These are phyloP conservation scores for Gerris buenoi DNA, from an alignment of 1,140 invertebrate species.

Conservation along the genomic window DNA sequence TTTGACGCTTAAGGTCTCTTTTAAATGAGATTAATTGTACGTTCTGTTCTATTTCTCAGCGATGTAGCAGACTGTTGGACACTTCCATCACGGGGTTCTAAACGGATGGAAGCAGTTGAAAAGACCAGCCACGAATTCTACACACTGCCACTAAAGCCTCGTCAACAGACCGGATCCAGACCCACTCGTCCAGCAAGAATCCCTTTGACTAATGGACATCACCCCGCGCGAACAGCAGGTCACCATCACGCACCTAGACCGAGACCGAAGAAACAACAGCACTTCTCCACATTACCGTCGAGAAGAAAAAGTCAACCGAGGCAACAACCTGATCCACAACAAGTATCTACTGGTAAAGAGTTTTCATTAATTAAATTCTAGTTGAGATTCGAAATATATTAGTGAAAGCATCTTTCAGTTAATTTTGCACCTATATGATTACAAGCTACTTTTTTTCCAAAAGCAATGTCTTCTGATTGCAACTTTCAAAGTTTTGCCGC, in stretches of 20 bases:
- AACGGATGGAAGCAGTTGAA: conserved; percentile 7
- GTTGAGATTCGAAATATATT: no score
- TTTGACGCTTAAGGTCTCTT: no score
- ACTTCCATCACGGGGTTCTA: conserved; percentile 16
- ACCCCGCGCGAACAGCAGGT: neutral
- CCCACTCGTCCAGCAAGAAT: neutral
- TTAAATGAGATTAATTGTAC: no score
- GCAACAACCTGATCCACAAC: neutral
- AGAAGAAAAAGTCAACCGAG: conserved; percentile 8
- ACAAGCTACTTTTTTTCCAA: no score
- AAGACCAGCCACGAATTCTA: conserved; percentile 12
- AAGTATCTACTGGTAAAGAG: neutral
- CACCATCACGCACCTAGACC: neutral
- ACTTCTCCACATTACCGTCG: conserved; percentile 13
- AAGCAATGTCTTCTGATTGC: no score
- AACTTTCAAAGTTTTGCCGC: no score
- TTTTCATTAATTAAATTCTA: no score
- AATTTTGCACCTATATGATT: no score
- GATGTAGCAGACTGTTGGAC: conserved; percentile 14
- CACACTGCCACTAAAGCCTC: conserved; percentile 13
- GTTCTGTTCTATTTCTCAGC: no score
- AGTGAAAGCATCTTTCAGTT: no score
- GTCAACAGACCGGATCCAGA: neutral
- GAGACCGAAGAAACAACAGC: conserved; percentile 7
- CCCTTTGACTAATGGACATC: conserved; percentile 7